These are phyloP conservation scores for Magallana angulata DNA, from an alignment of 1,140 invertebrate species.

Conservation along the genomic window DNA sequence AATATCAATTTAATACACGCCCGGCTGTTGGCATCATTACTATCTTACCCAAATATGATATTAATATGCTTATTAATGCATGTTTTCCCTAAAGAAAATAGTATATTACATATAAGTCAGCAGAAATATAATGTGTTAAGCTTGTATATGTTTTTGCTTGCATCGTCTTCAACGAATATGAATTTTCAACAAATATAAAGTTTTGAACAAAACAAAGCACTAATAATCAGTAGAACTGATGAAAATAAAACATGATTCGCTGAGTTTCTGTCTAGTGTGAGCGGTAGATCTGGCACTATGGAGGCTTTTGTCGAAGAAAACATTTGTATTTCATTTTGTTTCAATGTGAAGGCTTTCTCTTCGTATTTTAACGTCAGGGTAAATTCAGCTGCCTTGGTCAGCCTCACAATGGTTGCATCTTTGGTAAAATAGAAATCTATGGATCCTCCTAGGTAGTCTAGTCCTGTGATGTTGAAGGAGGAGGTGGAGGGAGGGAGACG, in stretches of 20 bases:
- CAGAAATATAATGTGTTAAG: no score
- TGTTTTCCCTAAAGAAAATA: no score
- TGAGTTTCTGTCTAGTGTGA: neutral
- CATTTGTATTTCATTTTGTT: neutral
- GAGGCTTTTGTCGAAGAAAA: neutral
- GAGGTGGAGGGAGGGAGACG: conserved; percentile 68
- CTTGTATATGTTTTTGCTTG: no score
- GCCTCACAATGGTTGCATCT: conserved; percentile 45
- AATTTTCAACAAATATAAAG: no score
- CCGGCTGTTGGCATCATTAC: no score
- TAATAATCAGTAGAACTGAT: no score
- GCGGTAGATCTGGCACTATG: neutral
- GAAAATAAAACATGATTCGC: neutral
- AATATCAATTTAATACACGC: no score
- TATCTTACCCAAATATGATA: no score
- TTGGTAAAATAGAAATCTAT: conserved; percentile 60
- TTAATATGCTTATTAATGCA: no score
- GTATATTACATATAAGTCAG: no score
- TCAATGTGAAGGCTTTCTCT: neutral
- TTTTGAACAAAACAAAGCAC: no score
- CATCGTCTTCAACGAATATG: no score
- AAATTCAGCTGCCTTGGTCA: conserved; percentile 46
- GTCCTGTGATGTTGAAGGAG: conserved; percentile 69
- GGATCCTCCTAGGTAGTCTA: conserved; percentile 65
- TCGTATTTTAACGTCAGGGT: neutral